These are phyloP conservation scores for Halcyon leucocephala DNA, from an alignment of 2,797 vertebrate species.

Conservation along the genomic window DNA sequence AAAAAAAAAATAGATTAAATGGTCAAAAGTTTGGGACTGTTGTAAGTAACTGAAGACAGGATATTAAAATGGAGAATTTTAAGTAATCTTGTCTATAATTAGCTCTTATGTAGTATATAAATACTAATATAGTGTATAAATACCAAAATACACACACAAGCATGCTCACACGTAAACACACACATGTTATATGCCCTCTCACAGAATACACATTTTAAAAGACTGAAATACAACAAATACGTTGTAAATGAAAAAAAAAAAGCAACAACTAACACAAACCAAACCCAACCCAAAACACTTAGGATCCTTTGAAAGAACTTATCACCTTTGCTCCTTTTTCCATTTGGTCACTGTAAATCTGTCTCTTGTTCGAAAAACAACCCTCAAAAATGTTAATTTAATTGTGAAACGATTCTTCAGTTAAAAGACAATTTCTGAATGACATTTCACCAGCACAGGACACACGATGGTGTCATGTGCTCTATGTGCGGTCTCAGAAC, in stretches of 20 bases:
- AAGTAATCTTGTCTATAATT: not conserved
- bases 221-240: not conserved
- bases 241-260: not conserved
- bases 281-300: not conserved
- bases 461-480: rapidly evolving
- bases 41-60: not conserved
- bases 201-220: not conserved
- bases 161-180: not conserved
- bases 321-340: not conserved
- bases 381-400: not conserved
- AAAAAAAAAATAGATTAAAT: not conserved
- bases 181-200: rapidly evolving
- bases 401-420: not conserved
- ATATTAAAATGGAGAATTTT: not conserved
- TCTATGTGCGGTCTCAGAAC: not conserved
- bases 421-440: not conserved
- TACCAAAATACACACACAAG: not conserved
- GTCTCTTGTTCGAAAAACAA: not conserved
- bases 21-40: not conserved
- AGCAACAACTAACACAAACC: not conserved
- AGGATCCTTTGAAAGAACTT: not conserved
- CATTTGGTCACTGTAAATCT: not conserved
- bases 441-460: not conserved
- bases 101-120: not conserved
- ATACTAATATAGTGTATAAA: not conserved